Percentiles rank a stretch among this genome's conserved stretches.
Conservation (phyloP, 53 echinoderm and acorn worm species). For the Stichopus horrens region DNA sequence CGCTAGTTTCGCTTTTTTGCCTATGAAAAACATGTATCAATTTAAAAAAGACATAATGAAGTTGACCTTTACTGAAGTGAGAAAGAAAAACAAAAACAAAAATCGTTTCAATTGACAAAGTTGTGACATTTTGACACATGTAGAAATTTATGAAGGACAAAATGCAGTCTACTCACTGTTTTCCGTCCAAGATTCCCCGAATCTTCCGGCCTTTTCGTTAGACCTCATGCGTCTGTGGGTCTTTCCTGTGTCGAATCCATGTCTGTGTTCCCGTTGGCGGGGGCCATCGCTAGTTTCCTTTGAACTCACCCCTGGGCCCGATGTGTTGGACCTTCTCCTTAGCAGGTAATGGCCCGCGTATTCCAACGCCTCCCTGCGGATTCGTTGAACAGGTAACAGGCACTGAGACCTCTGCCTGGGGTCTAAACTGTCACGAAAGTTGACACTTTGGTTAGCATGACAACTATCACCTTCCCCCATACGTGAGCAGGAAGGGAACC, state of each 20-base stretch:
- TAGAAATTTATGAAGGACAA: no score
- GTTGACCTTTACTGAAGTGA: no score
- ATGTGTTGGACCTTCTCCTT: neutral
- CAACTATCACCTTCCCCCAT: neutral
- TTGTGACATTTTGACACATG: no score
- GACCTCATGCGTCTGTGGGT: neutral
- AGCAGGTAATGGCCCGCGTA: neutral
- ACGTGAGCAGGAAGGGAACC: neutral
- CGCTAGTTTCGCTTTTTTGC: no score
- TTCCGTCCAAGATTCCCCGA: neutral
- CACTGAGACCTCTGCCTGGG: conserved; percentile 15
- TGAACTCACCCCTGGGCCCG: neutral
- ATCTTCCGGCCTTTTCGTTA: neutral
- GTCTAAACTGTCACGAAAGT: neutral
- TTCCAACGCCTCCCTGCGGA: conserved; percentile 1
- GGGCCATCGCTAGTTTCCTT: neutral
- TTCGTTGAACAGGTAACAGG: neutral
- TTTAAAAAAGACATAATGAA: no score
- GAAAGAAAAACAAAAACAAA: no score
- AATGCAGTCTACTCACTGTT: neutral
- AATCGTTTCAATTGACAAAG: no score
- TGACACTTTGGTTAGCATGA: neutral
- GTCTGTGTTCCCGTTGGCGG: neutral
- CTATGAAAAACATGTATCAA: no score
- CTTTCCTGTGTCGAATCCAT: neutral